These are phyloP conservation scores for Macrophya annulata DNA, from an alignment of 2,888 invertebrate genomes.

Conservation along the genomic window DNA sequence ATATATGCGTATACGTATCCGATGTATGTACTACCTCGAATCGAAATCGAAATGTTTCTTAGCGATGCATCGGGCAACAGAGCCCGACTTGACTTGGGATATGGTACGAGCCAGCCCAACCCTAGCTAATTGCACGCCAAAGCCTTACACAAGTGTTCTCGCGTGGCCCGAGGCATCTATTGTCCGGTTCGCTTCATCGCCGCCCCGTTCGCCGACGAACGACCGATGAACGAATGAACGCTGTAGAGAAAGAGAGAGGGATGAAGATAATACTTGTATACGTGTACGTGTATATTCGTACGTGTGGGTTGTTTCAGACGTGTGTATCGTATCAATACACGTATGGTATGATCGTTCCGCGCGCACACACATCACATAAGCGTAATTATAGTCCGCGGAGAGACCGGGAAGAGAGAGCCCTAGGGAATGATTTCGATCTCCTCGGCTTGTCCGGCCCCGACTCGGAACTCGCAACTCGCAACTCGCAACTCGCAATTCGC, in stretches of 20 bases:
- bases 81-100: neutral
- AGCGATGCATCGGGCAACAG: neutral
- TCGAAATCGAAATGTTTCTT: constrained; percentile 10
- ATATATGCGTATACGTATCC: too few relatives aligned
- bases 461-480: constrained; percentile 27
- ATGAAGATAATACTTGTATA: neutral
- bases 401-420: constrained; percentile 53
- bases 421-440: constrained; percentile 54
- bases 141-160: constrained; percentile 51
- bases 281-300: neutral
- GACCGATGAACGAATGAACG: constrained; percentile 18
- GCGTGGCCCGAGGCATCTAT: constrained; percentile 48
- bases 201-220: constrained; percentile 43
- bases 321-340: constrained; percentile 4
- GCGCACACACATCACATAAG: constrained; percentile 27
- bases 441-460: constrained; percentile 37
- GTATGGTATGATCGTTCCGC: neutral
- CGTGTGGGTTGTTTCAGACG: neutral
- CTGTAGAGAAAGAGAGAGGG: neutral
- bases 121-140: constrained; percentile 53
- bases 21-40: neutral
- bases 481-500: constrained; percentile 26
- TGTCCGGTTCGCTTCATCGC: constrained; percentile 52
- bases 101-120: constrained; percentile 9
- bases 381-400: constrained; percentile 55